A percentile compares a stretch with the other conserved stretches of the same genome.
Evolutionary conservation across 1,140 invertebrate species (phyloP).

Genomic region (Brachionus rubens): DNA sequence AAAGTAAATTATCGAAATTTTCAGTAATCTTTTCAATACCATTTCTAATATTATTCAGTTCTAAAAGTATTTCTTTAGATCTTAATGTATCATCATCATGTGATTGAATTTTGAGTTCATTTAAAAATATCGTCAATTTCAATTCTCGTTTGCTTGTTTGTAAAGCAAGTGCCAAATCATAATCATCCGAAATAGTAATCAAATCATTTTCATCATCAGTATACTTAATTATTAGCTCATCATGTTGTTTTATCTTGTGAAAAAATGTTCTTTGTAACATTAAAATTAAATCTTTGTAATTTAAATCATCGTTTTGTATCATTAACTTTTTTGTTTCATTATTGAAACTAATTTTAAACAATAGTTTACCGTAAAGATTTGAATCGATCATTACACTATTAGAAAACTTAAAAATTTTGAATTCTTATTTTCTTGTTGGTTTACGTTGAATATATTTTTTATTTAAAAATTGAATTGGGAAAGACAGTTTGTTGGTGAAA

Average conservation of each 20-base stretch:
- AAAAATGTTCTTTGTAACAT: conserved; percentile 34
- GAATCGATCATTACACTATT: no score
- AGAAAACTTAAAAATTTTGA: no score
- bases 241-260: conserved; percentile 23
- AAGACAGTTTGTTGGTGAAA: no score
- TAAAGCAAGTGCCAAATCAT: conserved; percentile 5
- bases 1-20: not conserved
- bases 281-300: conserved; percentile 14
- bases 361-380: not conserved
- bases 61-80: conserved; percentile 3
- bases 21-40: conserved; percentile 16
- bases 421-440: no score
- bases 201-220: conserved; percentile 42
- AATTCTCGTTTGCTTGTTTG: conserved; percentile 8
- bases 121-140: conserved; percentile 13
- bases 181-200: conserved; percentile 29
- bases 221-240: conserved; percentile 25
- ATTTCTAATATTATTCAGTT: not conserved
- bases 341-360: conserved; percentile 22
- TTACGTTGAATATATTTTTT: no score
- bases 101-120: not conserved
- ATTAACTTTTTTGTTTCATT: conserved; percentile 21
- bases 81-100: not conserved
- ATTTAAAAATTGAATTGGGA: no score
- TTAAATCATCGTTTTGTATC: conserved; percentile 38